phyloP scores from a whole-genome alignment of 2,888 invertebrate species.

The Stenodera caucasica region DNA sequence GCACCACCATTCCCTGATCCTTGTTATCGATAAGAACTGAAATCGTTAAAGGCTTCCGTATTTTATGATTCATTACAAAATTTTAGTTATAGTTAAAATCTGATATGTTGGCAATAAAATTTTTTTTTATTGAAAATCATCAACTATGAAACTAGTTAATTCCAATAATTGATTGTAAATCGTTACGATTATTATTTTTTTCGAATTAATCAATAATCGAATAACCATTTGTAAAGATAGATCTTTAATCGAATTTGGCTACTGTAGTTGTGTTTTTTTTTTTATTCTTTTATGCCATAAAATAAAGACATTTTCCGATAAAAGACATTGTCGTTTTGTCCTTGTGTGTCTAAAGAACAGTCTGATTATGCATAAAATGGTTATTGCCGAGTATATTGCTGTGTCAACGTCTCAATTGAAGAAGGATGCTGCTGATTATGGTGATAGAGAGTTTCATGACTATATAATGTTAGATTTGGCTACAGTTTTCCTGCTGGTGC shows the following conservation, averaged over 20 bases:
- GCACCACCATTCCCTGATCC: slow-evolving; percentile 6
- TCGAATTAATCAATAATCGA: too few relatives aligned
- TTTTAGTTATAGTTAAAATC: neutral
- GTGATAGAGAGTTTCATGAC: slow-evolving; percentile 7
- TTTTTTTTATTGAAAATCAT: slow-evolving; percentile 2
- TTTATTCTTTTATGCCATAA: neutral
- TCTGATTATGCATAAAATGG: slow-evolving; percentile 52
- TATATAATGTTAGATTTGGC: slow-evolving; percentile 7
- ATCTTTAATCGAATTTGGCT: neutral
- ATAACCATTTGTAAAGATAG: too few relatives aligned
- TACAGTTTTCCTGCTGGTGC: neutral
- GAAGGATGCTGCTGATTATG: slow-evolving; percentile 22
- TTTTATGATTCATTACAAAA: slow-evolving; percentile 6
- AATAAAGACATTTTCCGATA: slow-evolving; percentile 1
- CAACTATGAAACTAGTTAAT: neutral
- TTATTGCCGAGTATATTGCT: slow-evolving; percentile 53
- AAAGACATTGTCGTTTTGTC: slow-evolving; percentile 5
- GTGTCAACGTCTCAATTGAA: slow-evolving; percentile 52
- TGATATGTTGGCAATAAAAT: neutral
- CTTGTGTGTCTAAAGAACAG: slow-evolving; percentile 31
- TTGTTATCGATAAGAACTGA: neutral
- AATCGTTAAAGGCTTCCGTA: slow-evolving; percentile 8
- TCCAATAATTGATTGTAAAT: neutral
- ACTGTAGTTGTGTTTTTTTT: neutral
- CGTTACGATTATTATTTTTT: neutral